These are phyloP conservation scores for Falcunculus frontatus DNA, from an alignment of 2,113 vertebrate genomes.

Conservation along the genomic window DNA sequence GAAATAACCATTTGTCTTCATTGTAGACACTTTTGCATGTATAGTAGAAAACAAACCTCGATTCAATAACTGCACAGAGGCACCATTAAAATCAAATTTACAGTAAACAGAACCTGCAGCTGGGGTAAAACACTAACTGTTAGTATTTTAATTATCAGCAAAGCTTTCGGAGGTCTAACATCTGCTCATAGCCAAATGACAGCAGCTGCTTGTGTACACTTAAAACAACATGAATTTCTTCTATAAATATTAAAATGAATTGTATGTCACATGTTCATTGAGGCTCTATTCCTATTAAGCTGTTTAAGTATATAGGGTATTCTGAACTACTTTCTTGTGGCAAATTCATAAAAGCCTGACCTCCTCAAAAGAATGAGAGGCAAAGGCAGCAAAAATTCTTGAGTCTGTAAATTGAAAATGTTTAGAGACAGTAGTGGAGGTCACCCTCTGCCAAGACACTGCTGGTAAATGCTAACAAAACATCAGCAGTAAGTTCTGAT, in stretches of 20 bases:
- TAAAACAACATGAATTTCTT: slow-evolving; percentile 67
- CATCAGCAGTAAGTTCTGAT: slow-evolving; percentile 29
- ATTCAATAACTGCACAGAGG: slow-evolving; percentile 71
- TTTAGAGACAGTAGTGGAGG: slow-evolving; percentile 61
- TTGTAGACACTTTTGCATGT: slow-evolving; percentile 64
- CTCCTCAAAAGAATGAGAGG: slow-evolving; percentile 61
- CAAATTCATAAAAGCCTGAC: slow-evolving; percentile 41
- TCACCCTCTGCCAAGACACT: slow-evolving; percentile 41
- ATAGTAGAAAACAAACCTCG: slow-evolving; percentile 71
- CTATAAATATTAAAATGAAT: slow-evolving; percentile 64
- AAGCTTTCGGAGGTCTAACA: slow-evolving; percentile 78
- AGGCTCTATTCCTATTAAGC: neutral
- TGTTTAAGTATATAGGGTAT: slow-evolving; percentile 25
- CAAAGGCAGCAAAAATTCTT: slow-evolving; percentile 43
- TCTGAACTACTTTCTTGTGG: slow-evolving; percentile 20
- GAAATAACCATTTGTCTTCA: slow-evolving; percentile 72
- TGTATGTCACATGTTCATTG: slow-evolving; percentile 1
- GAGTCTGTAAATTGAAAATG: slow-evolving; percentile 63
- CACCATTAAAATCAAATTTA: slow-evolving; percentile 81
- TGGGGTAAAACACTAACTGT: slow-evolving; percentile 79
- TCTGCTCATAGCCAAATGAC: slow-evolving; percentile 76
- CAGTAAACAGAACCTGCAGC: slow-evolving; percentile 81
- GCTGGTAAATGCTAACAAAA: slow-evolving; percentile 38
- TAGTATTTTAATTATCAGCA: slow-evolving; percentile 81
- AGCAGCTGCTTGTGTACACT: slow-evolving; percentile 73